Conservation (phyloP, 1,140 invertebrate species). For the Sycophila sp. region DNA sequence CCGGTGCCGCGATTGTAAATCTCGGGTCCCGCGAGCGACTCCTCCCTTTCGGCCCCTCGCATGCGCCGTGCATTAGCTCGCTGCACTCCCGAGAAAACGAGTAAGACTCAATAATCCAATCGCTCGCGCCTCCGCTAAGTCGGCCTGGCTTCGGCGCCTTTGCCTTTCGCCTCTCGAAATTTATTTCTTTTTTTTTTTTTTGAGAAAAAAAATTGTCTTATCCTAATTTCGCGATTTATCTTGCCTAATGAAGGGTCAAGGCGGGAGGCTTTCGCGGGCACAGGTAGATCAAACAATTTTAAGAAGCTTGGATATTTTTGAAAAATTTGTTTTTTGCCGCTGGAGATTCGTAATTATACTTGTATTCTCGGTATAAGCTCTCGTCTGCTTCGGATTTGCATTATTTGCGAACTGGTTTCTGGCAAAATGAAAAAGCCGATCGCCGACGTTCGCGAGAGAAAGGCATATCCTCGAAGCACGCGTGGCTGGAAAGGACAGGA, state of each 20-base stretch:
- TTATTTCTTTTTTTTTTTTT: background rate
- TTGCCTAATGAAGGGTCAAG: too few relatives aligned
- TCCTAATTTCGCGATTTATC: too few relatives aligned
- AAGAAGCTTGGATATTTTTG: too few relatives aligned
- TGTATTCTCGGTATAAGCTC: too few relatives aligned
- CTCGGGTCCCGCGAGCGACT: slow-evolving; percentile 9
- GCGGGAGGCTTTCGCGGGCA: too few relatives aligned
- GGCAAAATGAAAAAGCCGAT: slow-evolving; percentile 54
- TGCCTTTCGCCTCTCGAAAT: background rate
- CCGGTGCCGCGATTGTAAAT: slow-evolving; percentile 35
- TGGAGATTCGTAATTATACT: too few relatives aligned
- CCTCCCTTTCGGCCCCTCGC: slow-evolving; percentile 15
- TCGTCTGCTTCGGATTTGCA: slow-evolving; percentile 56
- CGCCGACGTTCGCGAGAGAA: slow-evolving; percentile 40
- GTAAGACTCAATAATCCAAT: slow-evolving; percentile 35
- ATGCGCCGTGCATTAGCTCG: slow-evolving; percentile 12
- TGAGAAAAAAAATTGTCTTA: too few relatives aligned
- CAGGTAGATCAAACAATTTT: too few relatives aligned
- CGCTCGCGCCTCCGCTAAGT: slow-evolving; percentile 11
- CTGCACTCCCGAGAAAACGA: background rate
- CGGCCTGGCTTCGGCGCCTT: background rate
- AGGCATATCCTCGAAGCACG: too few relatives aligned
- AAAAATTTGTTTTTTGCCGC: too few relatives aligned
- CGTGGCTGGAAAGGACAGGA: too few relatives aligned
- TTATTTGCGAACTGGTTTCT: slow-evolving; percentile 61